These are phyloP conservation scores for Hafferia zeledoni DNA, from an alignment of 2,797 vertebrate genomes.

Conservation along the genomic window DNA sequence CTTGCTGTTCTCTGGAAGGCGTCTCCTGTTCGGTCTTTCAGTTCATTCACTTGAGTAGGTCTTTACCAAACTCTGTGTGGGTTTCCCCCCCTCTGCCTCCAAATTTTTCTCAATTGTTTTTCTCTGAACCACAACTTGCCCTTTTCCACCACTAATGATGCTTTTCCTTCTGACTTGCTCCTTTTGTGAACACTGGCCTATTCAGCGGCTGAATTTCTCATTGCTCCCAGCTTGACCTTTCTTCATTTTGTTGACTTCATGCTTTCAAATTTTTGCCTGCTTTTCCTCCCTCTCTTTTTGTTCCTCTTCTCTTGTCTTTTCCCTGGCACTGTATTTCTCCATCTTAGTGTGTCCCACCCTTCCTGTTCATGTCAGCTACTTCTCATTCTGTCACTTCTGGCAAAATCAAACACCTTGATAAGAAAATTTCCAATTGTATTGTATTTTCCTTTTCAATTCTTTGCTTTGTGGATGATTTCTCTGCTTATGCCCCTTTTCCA, in stretches of 20 bases:
- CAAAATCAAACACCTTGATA: neutral
- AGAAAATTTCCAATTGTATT: neutral
- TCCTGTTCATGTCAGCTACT: conserved; percentile 1
- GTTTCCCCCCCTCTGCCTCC: neutral
- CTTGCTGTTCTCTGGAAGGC: neutral
- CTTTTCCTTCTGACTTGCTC: conserved; percentile 51
- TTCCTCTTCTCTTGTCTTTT: conserved; percentile 31
- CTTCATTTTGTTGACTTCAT: conserved; percentile 52
- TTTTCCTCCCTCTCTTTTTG: conserved; percentile 43
- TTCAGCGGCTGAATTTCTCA: conserved; percentile 33
- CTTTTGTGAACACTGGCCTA: conserved; percentile 59
- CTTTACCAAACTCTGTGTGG: neutral
- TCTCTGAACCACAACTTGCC: conserved; percentile 57
- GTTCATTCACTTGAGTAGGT: neutral
- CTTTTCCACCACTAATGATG: conserved; percentile 58
- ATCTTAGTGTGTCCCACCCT: conserved; percentile 39
- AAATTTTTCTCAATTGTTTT: conserved; percentile 47
- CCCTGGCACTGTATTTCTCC: conserved; percentile 32
- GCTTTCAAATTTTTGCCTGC: conserved; percentile 24
- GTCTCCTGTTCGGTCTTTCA: neutral
- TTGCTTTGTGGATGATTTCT: neutral
- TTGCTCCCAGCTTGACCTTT: conserved; percentile 63
- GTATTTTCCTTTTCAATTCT: neutral
- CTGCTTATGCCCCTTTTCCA: neutral
- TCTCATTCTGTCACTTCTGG: conserved; percentile 8